Percentiles rank a stretch among this genome's conserved stretches.
These are phyloP conservation scores for Antennarius striatus DNA, from an alignment of 2,113 vertebrate genomes.

Conservation along the genomic window DNA sequence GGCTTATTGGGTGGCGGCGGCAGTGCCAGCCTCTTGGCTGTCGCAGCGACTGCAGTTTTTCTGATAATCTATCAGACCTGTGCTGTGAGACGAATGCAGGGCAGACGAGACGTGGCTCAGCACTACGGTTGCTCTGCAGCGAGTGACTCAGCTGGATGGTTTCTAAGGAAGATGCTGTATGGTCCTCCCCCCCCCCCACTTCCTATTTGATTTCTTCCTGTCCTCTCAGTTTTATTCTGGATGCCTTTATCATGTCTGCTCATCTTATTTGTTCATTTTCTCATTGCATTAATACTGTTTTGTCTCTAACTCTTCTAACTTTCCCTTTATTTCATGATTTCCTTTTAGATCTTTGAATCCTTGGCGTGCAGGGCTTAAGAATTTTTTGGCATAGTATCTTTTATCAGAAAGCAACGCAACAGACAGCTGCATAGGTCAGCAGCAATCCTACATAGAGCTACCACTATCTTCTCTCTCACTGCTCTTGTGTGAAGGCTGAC, in stretches of 20 bases:
- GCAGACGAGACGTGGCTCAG: slow-evolving; percentile 45
- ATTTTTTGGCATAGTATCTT: too few species aligned
- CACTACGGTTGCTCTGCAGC: slow-evolving; percentile 55
- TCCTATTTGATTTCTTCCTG: slow-evolving; percentile 3
- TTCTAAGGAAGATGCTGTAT: background rate
- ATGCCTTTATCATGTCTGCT: background rate
- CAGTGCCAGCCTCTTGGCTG: slow-evolving; percentile 29
- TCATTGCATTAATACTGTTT: background rate
- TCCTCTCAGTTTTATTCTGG: background rate
- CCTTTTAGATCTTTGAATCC: too few species aligned
- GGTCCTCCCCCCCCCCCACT: background rate
- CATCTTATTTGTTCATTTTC: background rate
- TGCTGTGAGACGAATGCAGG: slow-evolving; percentile 52
- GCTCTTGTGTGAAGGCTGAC: slow-evolving; percentile 11
- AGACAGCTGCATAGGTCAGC: too few species aligned
- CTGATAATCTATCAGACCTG: slow-evolving; percentile 65
- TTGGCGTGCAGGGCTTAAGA: too few species aligned
- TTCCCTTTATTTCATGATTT: background rate
- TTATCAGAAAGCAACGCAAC: too few species aligned
- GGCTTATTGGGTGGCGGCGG: slow-evolving; percentile 38
- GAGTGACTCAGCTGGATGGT: slow-evolving; percentile 63
- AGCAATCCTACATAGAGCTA: background rate
- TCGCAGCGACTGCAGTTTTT: slow-evolving; percentile 37
- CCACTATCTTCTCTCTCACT: slow-evolving; percentile 16
- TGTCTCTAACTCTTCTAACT: background rate